A percentile compares a stretch with the other conserved stretches of the same genome.
Conservation (phyloP, 2,113 vertebrate species). For the Myrmecophaga tridactyla region DNA sequence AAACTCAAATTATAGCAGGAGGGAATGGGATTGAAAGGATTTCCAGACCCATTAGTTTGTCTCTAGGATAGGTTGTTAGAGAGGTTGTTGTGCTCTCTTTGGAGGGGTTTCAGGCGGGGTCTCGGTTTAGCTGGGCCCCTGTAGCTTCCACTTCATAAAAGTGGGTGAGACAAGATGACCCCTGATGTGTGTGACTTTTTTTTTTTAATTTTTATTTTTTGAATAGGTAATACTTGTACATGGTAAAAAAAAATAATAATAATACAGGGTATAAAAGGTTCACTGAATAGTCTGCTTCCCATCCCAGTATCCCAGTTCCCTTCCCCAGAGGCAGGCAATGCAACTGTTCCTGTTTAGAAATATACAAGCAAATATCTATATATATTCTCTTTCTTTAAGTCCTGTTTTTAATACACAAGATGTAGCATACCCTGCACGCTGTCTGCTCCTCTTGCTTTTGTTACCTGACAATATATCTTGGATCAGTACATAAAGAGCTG, state of each 20-base stretch:
- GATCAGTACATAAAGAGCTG: constrained; percentile 77
- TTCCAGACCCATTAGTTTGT: background rate
- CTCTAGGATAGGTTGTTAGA: background rate
- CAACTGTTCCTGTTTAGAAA: background rate
- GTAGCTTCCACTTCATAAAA: constrained; percentile 10
- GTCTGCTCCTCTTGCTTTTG: constrained; percentile 59
- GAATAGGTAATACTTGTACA: background rate
- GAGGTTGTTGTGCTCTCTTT: background rate
- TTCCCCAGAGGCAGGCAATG: background rate
- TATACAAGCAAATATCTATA: background rate
- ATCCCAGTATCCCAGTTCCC: background rate
- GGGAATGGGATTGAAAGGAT: constrained; percentile 26
- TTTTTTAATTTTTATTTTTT: constrained; percentile 1
- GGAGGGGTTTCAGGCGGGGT: background rate
- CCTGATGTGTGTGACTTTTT: background rate
- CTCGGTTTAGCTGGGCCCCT: background rate
- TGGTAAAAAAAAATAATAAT: constrained; percentile 11
- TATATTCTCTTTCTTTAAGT: constrained; percentile 19
- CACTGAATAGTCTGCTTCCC: background rate
- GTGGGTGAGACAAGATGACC: background rate
- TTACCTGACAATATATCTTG: constrained; percentile 75
- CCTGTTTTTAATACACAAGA: constrained; percentile 58
- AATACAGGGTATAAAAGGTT: background rate
- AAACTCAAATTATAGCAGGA: background rate
- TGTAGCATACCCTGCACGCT: constrained; percentile 13